Evolutionary conservation across 2,888 invertebrate genomes (phyloP).

Genomic region (Synergus laeviventris): DNA sequence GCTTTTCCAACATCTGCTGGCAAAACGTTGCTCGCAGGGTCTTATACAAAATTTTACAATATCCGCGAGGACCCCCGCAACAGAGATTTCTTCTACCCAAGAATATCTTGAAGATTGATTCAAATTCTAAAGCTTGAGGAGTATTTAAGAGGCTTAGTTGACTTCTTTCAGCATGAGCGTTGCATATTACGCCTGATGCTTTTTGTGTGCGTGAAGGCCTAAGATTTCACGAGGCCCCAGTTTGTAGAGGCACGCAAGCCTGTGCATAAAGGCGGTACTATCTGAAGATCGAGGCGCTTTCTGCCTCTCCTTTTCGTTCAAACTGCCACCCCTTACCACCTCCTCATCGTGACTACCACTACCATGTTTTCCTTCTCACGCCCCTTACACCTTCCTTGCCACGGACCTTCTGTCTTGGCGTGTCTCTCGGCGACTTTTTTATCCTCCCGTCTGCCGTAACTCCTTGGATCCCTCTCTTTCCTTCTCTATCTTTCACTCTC

Average conservation of each 20-base stretch:
- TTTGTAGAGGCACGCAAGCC: constrained; percentile 13
- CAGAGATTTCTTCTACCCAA: neutral
- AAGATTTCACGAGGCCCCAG: constrained; percentile 13
- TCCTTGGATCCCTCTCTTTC: constrained; percentile 17
- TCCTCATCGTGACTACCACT: constrained; percentile 33
- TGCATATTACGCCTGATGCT: neutral
- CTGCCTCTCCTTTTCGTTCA: constrained; percentile 27
- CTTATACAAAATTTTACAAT: constrained; percentile 23
- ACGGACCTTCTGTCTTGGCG: constrained; percentile 26
- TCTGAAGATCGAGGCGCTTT: constrained; percentile 15
- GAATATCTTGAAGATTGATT: neutral
- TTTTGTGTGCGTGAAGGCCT: constrained; percentile 15
- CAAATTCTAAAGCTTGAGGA: neutral
- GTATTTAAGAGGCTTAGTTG: neutral
- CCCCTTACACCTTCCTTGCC: constrained; percentile 32
- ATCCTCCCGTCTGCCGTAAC: constrained; percentile 33
- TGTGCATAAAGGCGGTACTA: constrained; percentile 37
- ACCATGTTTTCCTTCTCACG: constrained; percentile 21
- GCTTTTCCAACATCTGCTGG: no score
- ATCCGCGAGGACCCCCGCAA: neutral
- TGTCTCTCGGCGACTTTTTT: constrained; percentile 38
- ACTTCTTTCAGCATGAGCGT: constrained; percentile 11
- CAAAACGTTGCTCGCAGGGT: no score
- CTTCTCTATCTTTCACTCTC: constrained; percentile 19
- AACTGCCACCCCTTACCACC: constrained; percentile 34